phyloP scores from a whole-genome alignment of 2,113 vertebrate species.

The Papio anubis region DNA sequence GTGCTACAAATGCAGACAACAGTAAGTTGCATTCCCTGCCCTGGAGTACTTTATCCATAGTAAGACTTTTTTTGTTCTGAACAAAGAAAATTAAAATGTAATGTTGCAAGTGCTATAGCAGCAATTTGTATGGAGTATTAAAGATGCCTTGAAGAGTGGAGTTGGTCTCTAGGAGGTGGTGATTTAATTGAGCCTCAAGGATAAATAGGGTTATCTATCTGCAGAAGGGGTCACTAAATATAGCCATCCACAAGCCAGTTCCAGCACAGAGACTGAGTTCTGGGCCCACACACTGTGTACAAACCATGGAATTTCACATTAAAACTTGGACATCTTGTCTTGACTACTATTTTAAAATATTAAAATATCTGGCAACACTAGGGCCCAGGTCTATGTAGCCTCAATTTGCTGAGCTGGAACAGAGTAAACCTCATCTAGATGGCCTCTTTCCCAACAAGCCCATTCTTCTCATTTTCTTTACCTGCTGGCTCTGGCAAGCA shows the following conservation, averaged over 20 bases:
- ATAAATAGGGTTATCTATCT: neutral
- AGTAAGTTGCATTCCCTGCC: slow-evolving; percentile 13
- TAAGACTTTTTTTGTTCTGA: neutral
- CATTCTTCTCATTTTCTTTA: neutral
- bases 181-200: neutral
- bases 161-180: neutral
- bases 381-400: neutral
- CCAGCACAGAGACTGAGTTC: neutral
- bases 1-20: slow-evolving; percentile 47
- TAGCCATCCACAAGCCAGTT: neutral
- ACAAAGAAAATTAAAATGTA: slow-evolving; percentile 62
- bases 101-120: neutral
- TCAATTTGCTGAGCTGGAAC: neutral
- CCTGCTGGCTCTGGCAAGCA: neutral
- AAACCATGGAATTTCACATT: neutral
- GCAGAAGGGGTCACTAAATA: neutral
- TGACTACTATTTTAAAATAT: neutral
- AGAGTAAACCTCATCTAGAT: too few relatives aligned
- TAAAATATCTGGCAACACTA: neutral
- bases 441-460: neutral
- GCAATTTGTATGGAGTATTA: neutral
- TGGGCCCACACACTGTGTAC: neutral
- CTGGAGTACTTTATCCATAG: slow-evolving; percentile 10
- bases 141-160: neutral
- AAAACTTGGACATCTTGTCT: neutral